phyloP scores from a whole-genome alignment of 2,113 vertebrate genomes.

The Apus apus region DNA sequence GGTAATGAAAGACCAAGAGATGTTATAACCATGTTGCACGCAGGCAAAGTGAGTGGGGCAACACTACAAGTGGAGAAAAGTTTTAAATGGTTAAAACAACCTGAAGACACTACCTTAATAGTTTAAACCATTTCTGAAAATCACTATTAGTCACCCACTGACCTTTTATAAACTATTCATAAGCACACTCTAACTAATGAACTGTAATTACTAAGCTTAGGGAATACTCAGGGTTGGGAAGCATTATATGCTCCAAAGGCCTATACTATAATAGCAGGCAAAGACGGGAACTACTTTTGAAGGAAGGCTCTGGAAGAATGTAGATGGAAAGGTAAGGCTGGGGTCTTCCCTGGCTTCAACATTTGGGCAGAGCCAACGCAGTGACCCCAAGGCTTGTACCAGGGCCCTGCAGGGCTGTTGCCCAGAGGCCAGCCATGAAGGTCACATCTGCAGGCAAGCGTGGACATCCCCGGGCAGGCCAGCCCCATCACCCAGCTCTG shows the following conservation, averaged over 20 bases:
- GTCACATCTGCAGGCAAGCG: rapidly evolving
- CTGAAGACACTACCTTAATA: slow-evolving; percentile 7
- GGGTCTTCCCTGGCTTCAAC: neutral
- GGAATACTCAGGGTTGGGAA: slow-evolving; percentile 1
- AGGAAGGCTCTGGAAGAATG: neutral
- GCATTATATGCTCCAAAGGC: neutral
- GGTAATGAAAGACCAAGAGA: slow-evolving; percentile 4
- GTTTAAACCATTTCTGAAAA: slow-evolving; percentile 39
- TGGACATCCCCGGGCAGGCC: neutral
- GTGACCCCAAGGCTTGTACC: neutral
- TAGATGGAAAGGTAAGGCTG: neutral
- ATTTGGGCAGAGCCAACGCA: neutral
- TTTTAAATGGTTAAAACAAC: slow-evolving; percentile 32
- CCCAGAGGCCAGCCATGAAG: neutral
- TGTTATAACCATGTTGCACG: neutral
- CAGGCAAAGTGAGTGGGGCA: neutral
- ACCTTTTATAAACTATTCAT: slow-evolving; percentile 61
- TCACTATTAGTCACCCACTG: slow-evolving; percentile 44
- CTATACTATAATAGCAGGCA: neutral
- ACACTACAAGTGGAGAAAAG: neutral
- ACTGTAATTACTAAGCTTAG: slow-evolving; percentile 23
- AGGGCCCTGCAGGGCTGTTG: neutral
- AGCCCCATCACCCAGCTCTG: neutral
- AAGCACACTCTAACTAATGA: slow-evolving; percentile 27
- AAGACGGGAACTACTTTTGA: neutral